phyloP scores from a whole-genome alignment of 2,797 vertebrate species.

The Gadopsis marmoratus region DNA sequence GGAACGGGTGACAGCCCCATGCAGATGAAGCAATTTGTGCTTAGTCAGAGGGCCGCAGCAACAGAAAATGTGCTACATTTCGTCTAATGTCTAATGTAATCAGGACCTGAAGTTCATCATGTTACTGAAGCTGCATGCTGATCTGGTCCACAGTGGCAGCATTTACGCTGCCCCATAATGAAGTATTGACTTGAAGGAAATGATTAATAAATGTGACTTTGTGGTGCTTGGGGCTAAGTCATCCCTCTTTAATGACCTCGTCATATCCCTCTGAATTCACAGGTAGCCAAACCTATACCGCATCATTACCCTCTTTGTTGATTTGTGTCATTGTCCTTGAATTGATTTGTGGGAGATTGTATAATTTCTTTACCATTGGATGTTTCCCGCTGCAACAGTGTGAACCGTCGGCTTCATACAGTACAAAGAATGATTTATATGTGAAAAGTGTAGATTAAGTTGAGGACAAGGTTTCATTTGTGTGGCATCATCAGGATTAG shows the following conservation, averaged over 20 bases:
- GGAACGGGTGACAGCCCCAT: background rate
- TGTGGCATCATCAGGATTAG: slow-evolving; percentile 47
- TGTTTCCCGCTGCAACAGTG: background rate
- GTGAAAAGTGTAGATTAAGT: slow-evolving; percentile 43
- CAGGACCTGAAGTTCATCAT: background rate
- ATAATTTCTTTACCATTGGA: background rate
- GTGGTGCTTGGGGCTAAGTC: slow-evolving; percentile 49
- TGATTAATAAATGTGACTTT: slow-evolving; percentile 40
- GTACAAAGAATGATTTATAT: slow-evolving; percentile 60
- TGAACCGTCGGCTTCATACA: background rate
- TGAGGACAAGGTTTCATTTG: slow-evolving; percentile 13
- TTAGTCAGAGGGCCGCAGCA: background rate
- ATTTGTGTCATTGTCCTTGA: slow-evolving; percentile 44
- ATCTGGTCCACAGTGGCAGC: slow-evolving; percentile 14
- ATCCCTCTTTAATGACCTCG: slow-evolving; percentile 24
- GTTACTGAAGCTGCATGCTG: slow-evolving; percentile 3
- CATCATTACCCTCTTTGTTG: slow-evolving; percentile 42
- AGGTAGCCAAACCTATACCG: slow-evolving; percentile 12
- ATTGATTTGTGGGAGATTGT: slow-evolving; percentile 33
- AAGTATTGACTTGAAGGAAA: slow-evolving; percentile 50
- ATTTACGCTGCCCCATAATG: slow-evolving; percentile 31
- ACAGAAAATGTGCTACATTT: slow-evolving; percentile 15
- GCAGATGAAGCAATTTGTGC: slow-evolving; percentile 38
- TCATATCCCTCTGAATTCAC: slow-evolving; percentile 14
- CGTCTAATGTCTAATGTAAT: slow-evolving; percentile 14